phyloP scores from a whole-genome alignment of 1,140 invertebrate species.

The Rhynchophorus ferrugineus region DNA sequence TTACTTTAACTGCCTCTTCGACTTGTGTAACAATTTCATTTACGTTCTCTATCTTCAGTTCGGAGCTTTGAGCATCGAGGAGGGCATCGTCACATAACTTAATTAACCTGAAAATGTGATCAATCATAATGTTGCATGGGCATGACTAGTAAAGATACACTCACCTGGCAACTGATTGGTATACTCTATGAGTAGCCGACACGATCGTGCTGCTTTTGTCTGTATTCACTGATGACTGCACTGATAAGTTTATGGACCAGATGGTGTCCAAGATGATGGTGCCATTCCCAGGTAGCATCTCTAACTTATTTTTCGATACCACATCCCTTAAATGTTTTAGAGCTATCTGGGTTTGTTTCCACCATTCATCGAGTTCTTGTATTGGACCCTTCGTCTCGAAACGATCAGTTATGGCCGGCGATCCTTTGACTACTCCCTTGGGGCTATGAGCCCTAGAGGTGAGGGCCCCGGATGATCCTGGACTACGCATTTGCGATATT shows the following conservation, averaged over 20 bases:
- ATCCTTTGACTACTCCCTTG: constrained; percentile 23
- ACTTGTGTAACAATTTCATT: constrained; percentile 69
- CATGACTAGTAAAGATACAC: not conserved
- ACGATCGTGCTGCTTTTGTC: constrained; percentile 43
- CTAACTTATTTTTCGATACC: constrained; percentile 82
- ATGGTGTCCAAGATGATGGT: constrained; percentile 87
- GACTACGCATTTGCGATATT: constrained; percentile 76
- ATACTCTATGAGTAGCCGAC: constrained; percentile 78
- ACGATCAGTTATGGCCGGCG: constrained; percentile 3
- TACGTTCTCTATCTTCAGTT: constrained; percentile 64
- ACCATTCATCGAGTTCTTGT: constrained; percentile 33
- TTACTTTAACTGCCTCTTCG: constrained; percentile 67
- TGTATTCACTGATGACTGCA: constrained; percentile 41
- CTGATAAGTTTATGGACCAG: constrained; percentile 72
- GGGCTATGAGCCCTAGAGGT: constrained; percentile 33
- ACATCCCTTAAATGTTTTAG: constrained; percentile 58
- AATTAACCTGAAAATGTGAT: constrained; percentile 49
- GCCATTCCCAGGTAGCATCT: constrained; percentile 86
- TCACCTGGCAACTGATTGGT: constrained; percentile 69
- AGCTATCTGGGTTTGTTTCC: constrained; percentile 33
- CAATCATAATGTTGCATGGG: not conserved
- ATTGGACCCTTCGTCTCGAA: constrained; percentile 29
- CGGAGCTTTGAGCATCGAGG: constrained; percentile 57
- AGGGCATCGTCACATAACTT: constrained; percentile 84
- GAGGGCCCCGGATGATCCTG: constrained; percentile 33